phyloP scores from a whole-genome alignment of 2,113 vertebrate species.

The Aegotheles bennettii region DNA sequence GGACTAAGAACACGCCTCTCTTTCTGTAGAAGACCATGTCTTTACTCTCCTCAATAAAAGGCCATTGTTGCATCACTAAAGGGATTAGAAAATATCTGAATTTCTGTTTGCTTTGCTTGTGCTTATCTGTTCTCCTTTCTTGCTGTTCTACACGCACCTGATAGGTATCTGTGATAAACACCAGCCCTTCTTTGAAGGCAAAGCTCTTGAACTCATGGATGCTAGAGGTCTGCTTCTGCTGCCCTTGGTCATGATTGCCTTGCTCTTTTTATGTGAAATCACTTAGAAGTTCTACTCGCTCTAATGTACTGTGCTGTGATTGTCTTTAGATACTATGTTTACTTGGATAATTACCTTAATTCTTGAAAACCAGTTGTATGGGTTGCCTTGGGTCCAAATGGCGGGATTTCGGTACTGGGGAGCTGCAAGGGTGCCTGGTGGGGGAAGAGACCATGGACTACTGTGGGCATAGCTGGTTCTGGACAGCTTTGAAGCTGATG shows the following conservation, averaged over 20 bases:
- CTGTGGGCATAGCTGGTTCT: not conserved
- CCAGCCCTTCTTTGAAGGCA: not conserved
- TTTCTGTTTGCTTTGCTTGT: not conserved
- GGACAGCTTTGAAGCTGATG: not conserved
- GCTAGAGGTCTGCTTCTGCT: not conserved
- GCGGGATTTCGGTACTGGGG: not conserved
- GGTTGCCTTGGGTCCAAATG: not conserved
- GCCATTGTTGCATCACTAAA: not conserved
- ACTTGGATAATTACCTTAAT: not conserved
- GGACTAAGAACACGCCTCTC: not conserved
- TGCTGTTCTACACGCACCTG: not conserved
- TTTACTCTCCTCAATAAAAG: not conserved
- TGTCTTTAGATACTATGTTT: not conserved
- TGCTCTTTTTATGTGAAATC: not conserved
- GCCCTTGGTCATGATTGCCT: not conserved
- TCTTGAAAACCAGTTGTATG: not conserved
- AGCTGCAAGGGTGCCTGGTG: not conserved
- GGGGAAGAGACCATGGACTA: not conserved
- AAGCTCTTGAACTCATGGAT: not conserved
- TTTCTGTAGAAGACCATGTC: not conserved
- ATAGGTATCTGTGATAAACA: not conserved
- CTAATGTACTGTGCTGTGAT: not conserved
- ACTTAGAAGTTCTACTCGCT: not conserved
- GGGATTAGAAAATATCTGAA: not conserved
- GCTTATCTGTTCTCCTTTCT: not conserved